Conservation (phyloP, 92 coral and sea anemone species). For the Pocillopora meandrina region DNA sequence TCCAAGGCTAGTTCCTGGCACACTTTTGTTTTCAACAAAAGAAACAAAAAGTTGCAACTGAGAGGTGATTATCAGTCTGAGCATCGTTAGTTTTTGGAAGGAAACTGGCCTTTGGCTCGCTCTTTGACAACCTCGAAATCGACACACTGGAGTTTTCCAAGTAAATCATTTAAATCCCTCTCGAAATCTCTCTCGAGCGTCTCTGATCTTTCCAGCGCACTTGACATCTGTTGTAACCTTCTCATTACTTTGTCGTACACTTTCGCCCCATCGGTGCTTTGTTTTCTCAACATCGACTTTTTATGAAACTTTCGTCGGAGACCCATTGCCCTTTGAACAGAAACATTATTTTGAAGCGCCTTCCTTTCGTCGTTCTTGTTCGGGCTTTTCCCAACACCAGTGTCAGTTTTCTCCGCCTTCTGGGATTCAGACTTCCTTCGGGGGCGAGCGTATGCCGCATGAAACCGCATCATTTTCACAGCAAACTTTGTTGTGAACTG, state of each 20-base stretch:
- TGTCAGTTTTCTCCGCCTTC: background rate
- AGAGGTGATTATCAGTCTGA: background rate
- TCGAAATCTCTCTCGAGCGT: slow-evolving; percentile 69
- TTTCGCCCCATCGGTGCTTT: slow-evolving; percentile 30
- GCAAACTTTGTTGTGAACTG: too few species aligned
- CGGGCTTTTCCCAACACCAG: background rate
- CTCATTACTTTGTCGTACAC: slow-evolving; percentile 71
- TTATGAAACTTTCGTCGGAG: background rate
- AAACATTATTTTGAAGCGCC: background rate
- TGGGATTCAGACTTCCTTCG: too few species aligned
- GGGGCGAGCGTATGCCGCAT: too few species aligned
- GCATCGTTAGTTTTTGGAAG: background rate
- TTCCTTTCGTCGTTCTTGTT: background rate
- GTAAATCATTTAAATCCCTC: slow-evolving; percentile 57
- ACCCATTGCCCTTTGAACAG: slow-evolving; percentile 42
- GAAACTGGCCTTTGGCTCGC: background rate
- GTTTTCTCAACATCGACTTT: background rate
- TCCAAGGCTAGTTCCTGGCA: too few species aligned
- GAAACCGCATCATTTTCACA: too few species aligned
- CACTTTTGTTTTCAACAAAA: too few species aligned
- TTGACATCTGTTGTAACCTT: slow-evolving; percentile 63
- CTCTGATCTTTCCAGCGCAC: slow-evolving; percentile 68
- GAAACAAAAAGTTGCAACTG: too few species aligned
- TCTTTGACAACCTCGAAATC: background rate
- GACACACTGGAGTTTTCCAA: slow-evolving; percentile 37